phyloP scores from a whole-genome alignment of 35 echinoderm and acorn worm genomes.

The Eucidaris tribuloides region DNA sequence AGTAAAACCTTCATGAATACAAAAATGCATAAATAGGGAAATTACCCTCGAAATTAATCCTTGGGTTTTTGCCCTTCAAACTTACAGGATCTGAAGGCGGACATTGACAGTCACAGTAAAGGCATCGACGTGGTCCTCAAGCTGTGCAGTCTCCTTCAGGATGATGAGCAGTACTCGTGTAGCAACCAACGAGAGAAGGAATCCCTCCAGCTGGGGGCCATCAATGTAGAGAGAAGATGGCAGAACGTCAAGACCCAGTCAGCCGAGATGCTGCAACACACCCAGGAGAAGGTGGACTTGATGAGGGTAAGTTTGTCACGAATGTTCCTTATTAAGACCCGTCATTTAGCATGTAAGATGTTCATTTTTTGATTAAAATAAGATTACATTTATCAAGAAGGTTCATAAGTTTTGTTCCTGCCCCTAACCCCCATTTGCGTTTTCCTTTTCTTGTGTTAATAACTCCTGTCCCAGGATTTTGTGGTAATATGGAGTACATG shows the following conservation, averaged over 20 bases:
- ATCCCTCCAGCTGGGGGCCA: conserved; percentile 65
- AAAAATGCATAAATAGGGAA: background rate
- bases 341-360: too few species aligned
- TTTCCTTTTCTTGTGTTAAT: too few species aligned
- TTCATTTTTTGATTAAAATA: too few species aligned
- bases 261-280: conserved; percentile 47
- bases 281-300: conserved; percentile 55
- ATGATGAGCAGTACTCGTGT: conserved; percentile 25
- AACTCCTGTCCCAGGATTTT: too few species aligned
- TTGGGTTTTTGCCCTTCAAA: background rate
- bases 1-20: background rate
- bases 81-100: conserved; percentile 62
- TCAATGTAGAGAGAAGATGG: conserved; percentile 93
- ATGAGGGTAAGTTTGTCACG: conserved; percentile 51
- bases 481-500: too few species aligned
- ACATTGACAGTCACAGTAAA: conserved; percentile 74
- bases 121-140: conserved; percentile 75
- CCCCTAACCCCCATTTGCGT: too few species aligned
- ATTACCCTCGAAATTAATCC: background rate
- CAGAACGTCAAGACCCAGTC: conserved; percentile 82
- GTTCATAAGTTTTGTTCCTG: too few species aligned
- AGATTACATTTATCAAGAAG: too few species aligned
- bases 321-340: too few species aligned
- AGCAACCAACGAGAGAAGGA: conserved; percentile 66
- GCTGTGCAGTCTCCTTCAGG: conserved; percentile 74